phyloP scores from a whole-genome alignment of 2,113 vertebrate genomes.

The Pomatostomus ruficeps region DNA sequence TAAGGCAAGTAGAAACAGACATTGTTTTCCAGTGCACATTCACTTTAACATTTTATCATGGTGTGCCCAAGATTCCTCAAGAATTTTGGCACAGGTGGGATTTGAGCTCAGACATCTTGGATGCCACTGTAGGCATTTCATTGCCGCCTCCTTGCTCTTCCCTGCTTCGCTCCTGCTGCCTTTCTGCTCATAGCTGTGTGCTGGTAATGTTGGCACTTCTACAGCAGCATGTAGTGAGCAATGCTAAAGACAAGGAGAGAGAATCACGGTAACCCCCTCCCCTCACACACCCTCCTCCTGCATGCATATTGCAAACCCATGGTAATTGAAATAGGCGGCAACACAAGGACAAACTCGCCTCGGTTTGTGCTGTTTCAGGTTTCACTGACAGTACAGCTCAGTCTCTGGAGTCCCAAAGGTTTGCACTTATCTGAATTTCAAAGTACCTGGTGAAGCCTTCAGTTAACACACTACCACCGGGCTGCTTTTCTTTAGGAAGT shows the following conservation, averaged over 20 bases:
- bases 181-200: neutral
- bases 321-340: neutral
- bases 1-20: neutral
- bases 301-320: neutral
- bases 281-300: neutral
- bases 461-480: neutral
- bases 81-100: neutral
- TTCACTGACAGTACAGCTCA: neutral
- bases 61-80: neutral
- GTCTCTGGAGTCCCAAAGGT: neutral
- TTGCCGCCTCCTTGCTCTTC: neutral
- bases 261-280: neutral
- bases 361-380: neutral
- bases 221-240: accelerated
- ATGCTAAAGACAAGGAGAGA: neutral
- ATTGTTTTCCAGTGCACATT: neutral
- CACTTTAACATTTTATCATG: neutral
- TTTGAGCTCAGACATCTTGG: neutral
- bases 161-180: neutral
- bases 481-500: neutral
- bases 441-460: neutral
- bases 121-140: neutral
- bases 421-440: neutral
- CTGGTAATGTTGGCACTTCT: neutral
- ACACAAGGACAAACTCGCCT: neutral